phyloP scores from a whole-genome alignment of 2,888 invertebrate genomes.

The Phania funesta region DNA sequence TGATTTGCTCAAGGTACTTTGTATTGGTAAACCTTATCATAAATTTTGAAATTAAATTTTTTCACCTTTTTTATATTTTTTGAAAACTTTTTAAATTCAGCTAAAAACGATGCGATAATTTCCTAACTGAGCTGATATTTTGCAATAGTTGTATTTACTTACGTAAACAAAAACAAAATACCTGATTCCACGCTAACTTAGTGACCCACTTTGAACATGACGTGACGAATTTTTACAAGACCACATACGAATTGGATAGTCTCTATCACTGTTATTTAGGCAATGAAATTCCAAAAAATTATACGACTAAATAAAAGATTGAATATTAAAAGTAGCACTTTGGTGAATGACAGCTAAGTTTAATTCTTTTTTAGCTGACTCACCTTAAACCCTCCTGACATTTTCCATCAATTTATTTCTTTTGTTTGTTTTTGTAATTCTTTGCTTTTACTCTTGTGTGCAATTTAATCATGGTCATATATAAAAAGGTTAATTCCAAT shows the following conservation, averaged over 20 bases:
- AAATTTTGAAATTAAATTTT: no score
- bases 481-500: conserved; percentile 33
- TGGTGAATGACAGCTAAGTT: conserved; percentile 37
- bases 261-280: conserved; percentile 27
- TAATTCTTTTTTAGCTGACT: conserved; percentile 50
- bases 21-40: no score
- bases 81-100: conserved; percentile 29
- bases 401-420: conserved; percentile 47
- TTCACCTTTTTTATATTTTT: no score
- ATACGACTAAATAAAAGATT: conserved; percentile 48
- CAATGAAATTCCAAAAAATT: conserved; percentile 6
- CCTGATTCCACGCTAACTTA: conserved; percentile 16
- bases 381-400: conserved; percentile 43
- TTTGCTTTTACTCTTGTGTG: conserved; percentile 6
- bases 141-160: conserved; percentile 12
- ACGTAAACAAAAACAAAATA: no score
- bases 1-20: no score
- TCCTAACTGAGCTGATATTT: conserved; percentile 51
- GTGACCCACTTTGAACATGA: conserved; percentile 38
- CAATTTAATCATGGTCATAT: conserved; percentile 52
- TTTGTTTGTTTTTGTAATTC: neutral
- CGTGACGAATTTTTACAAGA: neutral
- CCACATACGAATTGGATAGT: neutral
- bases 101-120: conserved; percentile 63
- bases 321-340: conserved; percentile 53